Conservation (phyloP, 2,888 invertebrate species). For the Platynereis dumerilii region DNA sequence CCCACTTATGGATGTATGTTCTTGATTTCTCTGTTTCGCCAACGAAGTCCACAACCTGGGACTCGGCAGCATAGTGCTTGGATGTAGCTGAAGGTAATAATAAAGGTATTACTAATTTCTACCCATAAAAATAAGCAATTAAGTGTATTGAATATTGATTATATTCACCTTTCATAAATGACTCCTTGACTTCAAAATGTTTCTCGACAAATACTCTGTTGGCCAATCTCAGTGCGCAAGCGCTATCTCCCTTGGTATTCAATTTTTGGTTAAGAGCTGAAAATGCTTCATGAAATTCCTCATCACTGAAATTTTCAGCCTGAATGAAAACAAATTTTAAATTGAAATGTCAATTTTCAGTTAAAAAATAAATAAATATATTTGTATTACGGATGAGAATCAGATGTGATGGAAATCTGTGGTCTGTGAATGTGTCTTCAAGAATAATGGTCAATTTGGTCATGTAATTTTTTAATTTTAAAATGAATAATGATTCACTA, state of each 20-base stretch:
- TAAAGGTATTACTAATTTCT: no score
- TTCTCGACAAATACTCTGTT: constrained; percentile 46
- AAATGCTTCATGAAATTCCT: neutral
- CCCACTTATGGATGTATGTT: constrained; percentile 79
- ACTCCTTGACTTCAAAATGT: neutral
- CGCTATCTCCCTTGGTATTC: neutral
- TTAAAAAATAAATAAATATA: no score
- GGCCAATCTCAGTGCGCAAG: constrained; percentile 31
- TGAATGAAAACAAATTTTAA: no score
- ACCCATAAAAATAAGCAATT: no score
- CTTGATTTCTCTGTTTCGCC: constrained; percentile 56
- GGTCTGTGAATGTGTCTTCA: no score
- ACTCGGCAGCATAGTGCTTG: constrained; percentile 40
- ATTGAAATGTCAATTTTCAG: no score
- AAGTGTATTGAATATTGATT: no score
- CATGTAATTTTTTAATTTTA: no score
- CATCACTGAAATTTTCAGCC: neutral
- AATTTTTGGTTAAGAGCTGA: neutral
- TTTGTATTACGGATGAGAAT: no score
- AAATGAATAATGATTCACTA: no score
- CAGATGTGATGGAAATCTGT: no score
- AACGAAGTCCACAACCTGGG: constrained; percentile 43
- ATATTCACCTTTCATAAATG: constrained; percentile 31
- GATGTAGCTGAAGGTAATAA: constrained; percentile 26
- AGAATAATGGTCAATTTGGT: no score